These are phyloP conservation scores for Perizoma affinitatum DNA, from an alignment of 2,888 invertebrate species.

Conservation along the genomic window DNA sequence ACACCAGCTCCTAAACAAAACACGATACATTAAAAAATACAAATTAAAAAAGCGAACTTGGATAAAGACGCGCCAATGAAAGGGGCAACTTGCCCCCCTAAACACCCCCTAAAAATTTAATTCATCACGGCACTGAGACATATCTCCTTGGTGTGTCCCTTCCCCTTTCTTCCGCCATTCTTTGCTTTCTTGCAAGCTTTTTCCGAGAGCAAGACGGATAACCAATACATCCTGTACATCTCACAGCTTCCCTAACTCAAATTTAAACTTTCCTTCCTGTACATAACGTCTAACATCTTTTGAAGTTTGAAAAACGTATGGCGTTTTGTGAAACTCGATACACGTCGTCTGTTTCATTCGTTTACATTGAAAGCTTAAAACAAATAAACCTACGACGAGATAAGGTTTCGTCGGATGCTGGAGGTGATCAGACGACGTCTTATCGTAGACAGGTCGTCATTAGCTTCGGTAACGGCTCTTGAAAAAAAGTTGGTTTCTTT, in stretches of 20 bases:
- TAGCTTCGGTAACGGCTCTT: conserved; percentile 36
- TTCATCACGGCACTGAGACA: conserved; percentile 82
- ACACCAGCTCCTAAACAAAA: conserved; percentile 28
- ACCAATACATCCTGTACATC: conserved; percentile 56
- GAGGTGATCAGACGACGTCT: conserved; percentile 69
- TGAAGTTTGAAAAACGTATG: conserved; percentile 33
- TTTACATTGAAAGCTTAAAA: conserved; percentile 80
- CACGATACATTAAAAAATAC: conserved; percentile 59
- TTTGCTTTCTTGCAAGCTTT: conserved; percentile 83
- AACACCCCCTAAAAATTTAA: conserved; percentile 83
- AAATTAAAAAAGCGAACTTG: conserved; percentile 76
- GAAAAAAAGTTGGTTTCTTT: conserved; percentile 34
- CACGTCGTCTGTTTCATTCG: conserved; percentile 76
- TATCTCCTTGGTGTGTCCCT: conserved; percentile 78
- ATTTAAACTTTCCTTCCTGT: conserved; percentile 8
- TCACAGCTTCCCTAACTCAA: conserved; percentile 28
- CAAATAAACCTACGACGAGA: conserved; percentile 79
- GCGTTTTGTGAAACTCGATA: conserved; percentile 55
- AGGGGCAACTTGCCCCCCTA: conserved; percentile 69
- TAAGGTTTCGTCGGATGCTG: conserved; percentile 72
- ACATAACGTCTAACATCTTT: conserved; percentile 31
- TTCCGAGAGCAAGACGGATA: conserved; percentile 68
- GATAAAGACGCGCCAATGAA: conserved; percentile 77
- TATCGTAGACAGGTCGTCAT: conserved; percentile 46
- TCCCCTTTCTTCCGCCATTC: conserved; percentile 80